Conservation (phyloP, 2,113 vertebrate species). For the Prochilodus magdalenae region DNA sequence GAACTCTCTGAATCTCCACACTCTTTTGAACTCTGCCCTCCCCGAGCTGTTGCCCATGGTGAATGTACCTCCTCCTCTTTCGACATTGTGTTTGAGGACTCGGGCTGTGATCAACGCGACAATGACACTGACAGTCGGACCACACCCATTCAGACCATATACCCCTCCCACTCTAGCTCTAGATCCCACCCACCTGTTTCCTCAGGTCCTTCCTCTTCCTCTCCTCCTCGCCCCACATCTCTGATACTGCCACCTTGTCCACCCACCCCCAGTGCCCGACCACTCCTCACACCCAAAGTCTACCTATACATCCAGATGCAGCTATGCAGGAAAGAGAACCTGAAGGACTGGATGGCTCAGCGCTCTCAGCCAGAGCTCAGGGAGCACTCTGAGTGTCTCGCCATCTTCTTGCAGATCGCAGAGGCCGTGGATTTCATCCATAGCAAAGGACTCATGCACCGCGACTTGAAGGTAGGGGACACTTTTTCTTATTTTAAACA, state of each 20-base stretch:
- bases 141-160: constrained; percentile 61
- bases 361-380: constrained; percentile 86
- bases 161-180: constrained; percentile 77
- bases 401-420: constrained; percentile 96
- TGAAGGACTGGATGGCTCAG: constrained; percentile 97
- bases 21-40: constrained; percentile 82
- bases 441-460: constrained; percentile 96
- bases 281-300: constrained; percentile 88
- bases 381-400: constrained; percentile 86
- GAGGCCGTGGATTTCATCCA: constrained; percentile 96
- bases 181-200: constrained; percentile 69
- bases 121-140: constrained; percentile 61
- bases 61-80: constrained; percentile 94
- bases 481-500: not conserved
- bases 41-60: constrained; percentile 65
- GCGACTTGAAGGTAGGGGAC: constrained; percentile 92
- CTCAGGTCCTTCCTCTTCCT: constrained; percentile 61
- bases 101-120: constrained; percentile 85
- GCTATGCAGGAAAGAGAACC: constrained; percentile 95
- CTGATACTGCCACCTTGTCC: constrained; percentile 78
- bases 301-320: constrained; percentile 99
- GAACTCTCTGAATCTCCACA: constrained; percentile 76
- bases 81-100: constrained; percentile 96
- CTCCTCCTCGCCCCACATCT: constrained; percentile 86
- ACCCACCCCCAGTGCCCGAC: constrained; percentile 68